Conservation (phyloP, 1,140 invertebrate genomes). For the Pantala flavescens region DNA sequence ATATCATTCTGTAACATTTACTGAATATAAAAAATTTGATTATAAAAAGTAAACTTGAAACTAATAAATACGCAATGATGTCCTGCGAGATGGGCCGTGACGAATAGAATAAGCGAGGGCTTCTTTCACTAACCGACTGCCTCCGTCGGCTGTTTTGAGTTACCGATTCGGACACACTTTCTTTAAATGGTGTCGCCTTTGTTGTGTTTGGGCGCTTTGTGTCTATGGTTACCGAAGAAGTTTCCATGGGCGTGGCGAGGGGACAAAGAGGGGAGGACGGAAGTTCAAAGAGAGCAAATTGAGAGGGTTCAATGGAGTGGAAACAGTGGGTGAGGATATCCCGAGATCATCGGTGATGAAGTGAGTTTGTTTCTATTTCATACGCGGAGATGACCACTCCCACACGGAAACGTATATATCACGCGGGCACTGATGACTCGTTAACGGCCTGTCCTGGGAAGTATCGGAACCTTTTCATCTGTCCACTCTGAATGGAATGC, state of each 20-base stretch:
- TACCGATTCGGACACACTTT: too few relatives aligned
- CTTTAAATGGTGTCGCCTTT: too few relatives aligned
- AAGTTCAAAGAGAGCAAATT: conserved; percentile 6
- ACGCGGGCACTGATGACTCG: background rate
- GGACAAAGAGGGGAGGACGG: background rate
- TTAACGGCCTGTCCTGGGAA: background rate
- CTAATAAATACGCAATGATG: too few relatives aligned
- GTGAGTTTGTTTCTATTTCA: background rate
- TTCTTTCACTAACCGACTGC: too few relatives aligned
- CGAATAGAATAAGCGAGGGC: too few relatives aligned
- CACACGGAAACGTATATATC: conserved; percentile 1
- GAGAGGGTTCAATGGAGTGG: background rate
- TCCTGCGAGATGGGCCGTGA: too few relatives aligned
- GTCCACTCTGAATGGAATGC: background rate
- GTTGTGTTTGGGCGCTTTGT: too few relatives aligned
- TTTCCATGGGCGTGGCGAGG: background rate
- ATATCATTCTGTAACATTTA: too few relatives aligned
- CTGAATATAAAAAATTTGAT: too few relatives aligned
- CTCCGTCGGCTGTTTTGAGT: too few relatives aligned
- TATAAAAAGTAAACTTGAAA: too few relatives aligned
- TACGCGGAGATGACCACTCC: background rate
- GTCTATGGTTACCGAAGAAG: too few relatives aligned
- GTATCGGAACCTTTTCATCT: background rate
- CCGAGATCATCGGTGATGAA: background rate
- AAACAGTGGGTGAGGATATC: background rate